These are phyloP conservation scores for Cactoblastis cactorum DNA, from an alignment of 2,888 invertebrate species.

Conservation along the genomic window DNA sequence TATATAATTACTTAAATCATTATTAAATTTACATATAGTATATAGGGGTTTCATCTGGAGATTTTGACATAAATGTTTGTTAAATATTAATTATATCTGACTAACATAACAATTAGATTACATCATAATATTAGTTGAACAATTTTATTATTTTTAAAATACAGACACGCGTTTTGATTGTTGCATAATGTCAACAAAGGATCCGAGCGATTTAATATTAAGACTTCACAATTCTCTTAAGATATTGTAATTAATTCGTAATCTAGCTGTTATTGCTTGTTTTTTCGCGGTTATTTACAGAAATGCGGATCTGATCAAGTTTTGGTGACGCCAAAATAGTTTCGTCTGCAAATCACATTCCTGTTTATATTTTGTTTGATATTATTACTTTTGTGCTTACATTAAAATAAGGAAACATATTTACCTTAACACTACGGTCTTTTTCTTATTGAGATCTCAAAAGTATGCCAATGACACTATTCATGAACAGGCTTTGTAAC, in stretches of 20 bases:
- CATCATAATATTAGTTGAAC: neutral
- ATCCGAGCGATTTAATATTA: slow-evolving; percentile 6
- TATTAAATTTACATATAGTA: neutral
- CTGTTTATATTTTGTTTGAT: slow-evolving; percentile 5
- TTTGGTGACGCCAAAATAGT: slow-evolving; percentile 24
- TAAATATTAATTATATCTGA: neutral
- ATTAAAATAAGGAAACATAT: no score
- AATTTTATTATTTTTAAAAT: neutral
- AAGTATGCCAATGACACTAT: no score
- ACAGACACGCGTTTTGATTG: neutral
- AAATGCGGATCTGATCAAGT: slow-evolving; percentile 29
- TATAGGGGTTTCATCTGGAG: neutral
- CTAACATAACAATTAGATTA: neutral
- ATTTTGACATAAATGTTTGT: no score
- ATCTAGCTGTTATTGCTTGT: slow-evolving; percentile 1
- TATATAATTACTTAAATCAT: no score
- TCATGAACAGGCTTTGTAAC: no score
- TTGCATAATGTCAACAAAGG: neutral
- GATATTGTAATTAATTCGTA: slow-evolving; percentile 8
- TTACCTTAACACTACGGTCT: no score
- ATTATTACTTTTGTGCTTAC: no score
- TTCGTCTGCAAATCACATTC: slow-evolving; percentile 11
- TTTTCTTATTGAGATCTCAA: no score
- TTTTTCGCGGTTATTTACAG: slow-evolving; percentile 9
- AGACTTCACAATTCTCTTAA: neutral